Base-by-base conservation (phyloP, 2,888 invertebrate species). In the Andrena chrysosceles region DNA sequence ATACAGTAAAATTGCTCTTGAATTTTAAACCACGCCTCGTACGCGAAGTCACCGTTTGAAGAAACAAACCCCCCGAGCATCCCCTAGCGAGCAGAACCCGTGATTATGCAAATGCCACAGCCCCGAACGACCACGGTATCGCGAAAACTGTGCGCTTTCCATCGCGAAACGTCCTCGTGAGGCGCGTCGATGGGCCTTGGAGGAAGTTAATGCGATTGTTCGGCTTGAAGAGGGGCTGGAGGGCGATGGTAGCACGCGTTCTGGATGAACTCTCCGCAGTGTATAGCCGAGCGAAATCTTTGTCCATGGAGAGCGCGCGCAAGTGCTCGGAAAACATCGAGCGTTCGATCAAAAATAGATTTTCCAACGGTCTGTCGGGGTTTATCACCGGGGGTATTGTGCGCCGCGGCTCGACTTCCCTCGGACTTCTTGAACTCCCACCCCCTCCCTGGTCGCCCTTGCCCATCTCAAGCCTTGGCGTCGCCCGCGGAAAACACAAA, bases 401-500 rank as follows among this genome's bases (percentile, higher is more conserved):
- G 42, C 63, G n/a, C 26, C 69, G 26, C 6, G 60, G 75, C 77
- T 78, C 71, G 56, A 78, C 66, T 77, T 73, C 69, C 60, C 68
- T 48, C 56, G 20, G 85, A 85, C 77, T 87, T 87, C 83, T 76
- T 71, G 72, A 83, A 78, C 79, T 74, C 83, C 68, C 69, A 35
- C 49, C 35, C 35, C 42, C 8, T 29, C 29, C 67, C 26, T 63
- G 33, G 10, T 2, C 52, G 13, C 67, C 23, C 20, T 2, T 23
- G 10, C 13, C 54, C 16, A 7, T 16, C 20, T 63, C 31, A 7
- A 26, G 16, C 10, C 7, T 16, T 13, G 20, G n/a, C 26, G 6
- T 33, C 33, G 68, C 54, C 54, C 68, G 23, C 72, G 75, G 78
- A 75, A 88, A 87, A 88, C 85, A 88, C 88, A 88, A 88, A 88